These are phyloP conservation scores for Hafferia zeledoni DNA, from an alignment of 2,797 vertebrate species.

Conservation along the genomic window DNA sequence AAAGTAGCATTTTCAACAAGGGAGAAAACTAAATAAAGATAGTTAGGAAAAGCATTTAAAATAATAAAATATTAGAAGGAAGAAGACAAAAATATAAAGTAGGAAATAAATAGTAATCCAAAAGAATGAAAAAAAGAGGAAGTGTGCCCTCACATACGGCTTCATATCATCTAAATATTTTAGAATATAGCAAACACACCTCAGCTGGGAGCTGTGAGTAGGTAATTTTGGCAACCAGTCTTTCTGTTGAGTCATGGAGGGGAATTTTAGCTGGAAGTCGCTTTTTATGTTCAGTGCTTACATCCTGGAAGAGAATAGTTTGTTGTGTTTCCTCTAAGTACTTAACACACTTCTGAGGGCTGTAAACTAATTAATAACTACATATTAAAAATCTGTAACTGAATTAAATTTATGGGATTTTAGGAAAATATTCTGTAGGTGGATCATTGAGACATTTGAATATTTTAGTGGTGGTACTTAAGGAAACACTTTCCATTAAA, in stretches of 20 bases:
- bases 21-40: background rate
- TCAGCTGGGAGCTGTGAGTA: background rate
- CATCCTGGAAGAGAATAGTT: background rate
- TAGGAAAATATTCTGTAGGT: background rate
- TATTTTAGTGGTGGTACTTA: background rate
- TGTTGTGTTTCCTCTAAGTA: background rate
- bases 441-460: background rate
- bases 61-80: background rate
- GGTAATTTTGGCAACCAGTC: background rate
- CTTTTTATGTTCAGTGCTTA: background rate
- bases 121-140: background rate
- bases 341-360: background rate
- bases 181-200: background rate
- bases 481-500: background rate
- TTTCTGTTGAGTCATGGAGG: background rate
- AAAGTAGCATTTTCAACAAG: background rate
- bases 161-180: background rate
- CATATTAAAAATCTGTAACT: background rate
- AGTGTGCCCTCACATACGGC: background rate
- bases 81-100: background rate
- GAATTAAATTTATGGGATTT: background rate
- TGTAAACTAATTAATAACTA: background rate
- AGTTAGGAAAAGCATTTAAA: background rate
- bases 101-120: background rate
- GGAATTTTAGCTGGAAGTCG: background rate